These are phyloP conservation scores for Temnothorax rugatulus DNA, from an alignment of 2,888 invertebrate species.

Conservation along the genomic window DNA sequence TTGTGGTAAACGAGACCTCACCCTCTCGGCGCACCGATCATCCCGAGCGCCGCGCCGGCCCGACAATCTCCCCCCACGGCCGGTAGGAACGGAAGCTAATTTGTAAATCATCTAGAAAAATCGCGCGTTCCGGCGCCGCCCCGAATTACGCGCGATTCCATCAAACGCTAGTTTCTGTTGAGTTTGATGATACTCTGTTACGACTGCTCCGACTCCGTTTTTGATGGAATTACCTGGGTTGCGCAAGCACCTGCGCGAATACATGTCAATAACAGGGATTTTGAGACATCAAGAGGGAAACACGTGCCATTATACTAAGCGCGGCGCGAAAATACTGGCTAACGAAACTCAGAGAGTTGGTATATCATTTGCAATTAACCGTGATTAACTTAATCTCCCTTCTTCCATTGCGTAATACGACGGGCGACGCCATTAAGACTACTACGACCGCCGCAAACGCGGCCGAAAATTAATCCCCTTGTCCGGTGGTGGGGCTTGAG, in stretches of 20 bases:
- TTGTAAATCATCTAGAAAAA: conserved; percentile 74
- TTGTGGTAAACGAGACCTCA: conserved; percentile 67
- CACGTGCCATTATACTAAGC: conserved; percentile 33
- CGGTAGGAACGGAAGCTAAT: conserved; percentile 74
- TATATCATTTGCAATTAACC: conserved; percentile 15
- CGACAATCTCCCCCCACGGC: conserved; percentile 52
- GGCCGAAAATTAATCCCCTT: conserved; percentile 65
- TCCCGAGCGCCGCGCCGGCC: conserved; percentile 47
- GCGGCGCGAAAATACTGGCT: conserved; percentile 27
- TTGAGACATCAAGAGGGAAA: conserved; percentile 49
- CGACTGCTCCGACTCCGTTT: neutral
- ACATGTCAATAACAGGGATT: conserved; percentile 65
- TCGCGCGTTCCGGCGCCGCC: conserved; percentile 54
- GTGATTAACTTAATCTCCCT: conserved; percentile 1
- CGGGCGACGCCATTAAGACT: conserved; percentile 81
- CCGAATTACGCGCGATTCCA: conserved; percentile 37
- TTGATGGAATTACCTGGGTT: conserved; percentile 5
- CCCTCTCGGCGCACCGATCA: conserved; percentile 64
- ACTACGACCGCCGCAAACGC: conserved; percentile 73
- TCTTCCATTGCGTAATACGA: conserved; percentile 67
- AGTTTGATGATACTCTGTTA: conserved; percentile 16
- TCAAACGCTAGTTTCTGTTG: conserved; percentile 9
- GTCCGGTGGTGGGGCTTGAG: conserved; percentile 39
- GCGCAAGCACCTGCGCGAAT: conserved; percentile 59
- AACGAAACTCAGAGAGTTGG: neutral